Evolutionary conservation across 1,140 invertebrate genomes (phyloP), one percentile per base, ranked within the genome.

Genomic region (Caerostris extrusa): DNA sequence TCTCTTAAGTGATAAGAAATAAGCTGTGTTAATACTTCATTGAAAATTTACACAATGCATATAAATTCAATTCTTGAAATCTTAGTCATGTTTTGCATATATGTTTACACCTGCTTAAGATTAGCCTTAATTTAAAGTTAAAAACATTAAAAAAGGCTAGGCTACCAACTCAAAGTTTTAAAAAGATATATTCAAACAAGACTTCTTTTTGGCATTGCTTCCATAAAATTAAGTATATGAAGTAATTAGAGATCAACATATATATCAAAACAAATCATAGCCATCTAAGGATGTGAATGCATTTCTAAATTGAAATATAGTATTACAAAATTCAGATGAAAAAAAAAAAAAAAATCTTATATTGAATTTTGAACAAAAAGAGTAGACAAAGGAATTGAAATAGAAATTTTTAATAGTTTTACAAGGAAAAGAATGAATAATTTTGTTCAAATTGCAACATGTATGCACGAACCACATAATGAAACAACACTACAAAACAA

Each of bases 221-320:
- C 53, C 53, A 77, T 50, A 77, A 77, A 77, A 77, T 77, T 77
- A 77, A 77, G 71, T 77, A 77, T 77, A 77, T 50, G 53, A 77
- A 77, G 14, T 53, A 53, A 50, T 77, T 12, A 10, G 34, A 77
- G 50, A 77, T 77, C 71, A 77, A 34, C 34, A 12, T 50, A 77
- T 50, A 12, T 50, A 50, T 77, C 50, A 50, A 77, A 50, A 5
- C 53, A 77, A 77, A 77, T 77, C 50, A 64, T 17, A 64, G 34
- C 61, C 61, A 64, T 64, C 61, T 64, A 64, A 64, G 34, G 34
- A 34, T 34, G 34, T 34, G 34, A 12, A 77, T 34, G 8, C 19
- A 77, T 77, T 34, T 8, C 8, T 19, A 71, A 8, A 61, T 61
- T 14, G 12, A 64, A 2, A 64, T 64, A 64, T 14, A 14, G 12